Evolutionary conservation across 2,797 vertebrate genomes (phyloP).

Genomic region (Mus minutoides): DNA sequence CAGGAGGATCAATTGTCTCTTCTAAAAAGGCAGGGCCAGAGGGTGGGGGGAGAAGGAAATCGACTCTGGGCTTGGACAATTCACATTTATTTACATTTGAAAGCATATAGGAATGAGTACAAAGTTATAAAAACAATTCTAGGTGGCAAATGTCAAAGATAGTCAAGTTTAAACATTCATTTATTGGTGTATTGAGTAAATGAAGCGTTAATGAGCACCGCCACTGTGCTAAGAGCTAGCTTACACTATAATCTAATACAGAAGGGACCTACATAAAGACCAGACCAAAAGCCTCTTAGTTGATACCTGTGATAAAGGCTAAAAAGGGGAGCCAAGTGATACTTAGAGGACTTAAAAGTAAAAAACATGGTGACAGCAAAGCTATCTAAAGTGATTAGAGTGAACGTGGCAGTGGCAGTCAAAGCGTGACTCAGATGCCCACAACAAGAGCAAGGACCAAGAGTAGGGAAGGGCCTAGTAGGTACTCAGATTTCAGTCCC

Average conservation of each 20-base stretch:
- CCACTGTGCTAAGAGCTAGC: not conserved
- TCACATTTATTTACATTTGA: not conserved
- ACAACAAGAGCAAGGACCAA: not conserved
- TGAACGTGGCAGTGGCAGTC: not conserved
- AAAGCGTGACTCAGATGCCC: not conserved
- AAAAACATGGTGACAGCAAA: not conserved
- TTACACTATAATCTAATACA: not conserved
- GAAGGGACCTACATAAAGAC: not conserved
- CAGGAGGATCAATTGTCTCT: not conserved
- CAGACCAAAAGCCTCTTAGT: not conserved
- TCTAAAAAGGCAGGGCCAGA: not conserved
- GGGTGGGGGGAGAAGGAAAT: not conserved
- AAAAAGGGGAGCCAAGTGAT: not conserved
- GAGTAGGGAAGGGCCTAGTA: not conserved
- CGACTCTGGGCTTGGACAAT: not conserved
- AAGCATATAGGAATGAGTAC: conserved; percentile 6
- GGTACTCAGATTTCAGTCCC: not conserved
- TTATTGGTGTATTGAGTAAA: not conserved
- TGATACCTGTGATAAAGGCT: not conserved
- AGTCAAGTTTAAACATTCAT: not conserved
- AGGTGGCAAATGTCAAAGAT: not conserved
- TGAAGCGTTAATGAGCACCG: conserved; percentile 3
- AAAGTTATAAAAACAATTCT: conserved; percentile 29
- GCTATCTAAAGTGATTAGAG: not conserved
- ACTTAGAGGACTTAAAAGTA: not conserved